Evolutionary conservation across 2,113 vertebrate species (phyloP).

Genomic region (Chascanopsetta lugubris): DNA sequence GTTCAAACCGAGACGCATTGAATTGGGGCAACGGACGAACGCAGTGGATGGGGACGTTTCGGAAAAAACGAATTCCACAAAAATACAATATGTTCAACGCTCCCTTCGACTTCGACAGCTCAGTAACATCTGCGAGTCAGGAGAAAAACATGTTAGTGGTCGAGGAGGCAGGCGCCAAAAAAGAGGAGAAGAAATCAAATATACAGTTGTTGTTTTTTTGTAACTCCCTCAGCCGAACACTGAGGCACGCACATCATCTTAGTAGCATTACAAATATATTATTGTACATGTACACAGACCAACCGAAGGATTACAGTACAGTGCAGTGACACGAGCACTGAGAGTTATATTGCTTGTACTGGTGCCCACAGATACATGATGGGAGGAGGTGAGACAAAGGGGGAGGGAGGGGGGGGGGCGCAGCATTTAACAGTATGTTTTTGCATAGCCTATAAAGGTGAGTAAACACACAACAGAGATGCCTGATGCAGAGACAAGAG

Average conservation of each 20-base stretch:
- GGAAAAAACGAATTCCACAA: conserved; percentile 26
- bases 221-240: conserved; percentile 33
- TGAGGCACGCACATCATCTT: conserved; percentile 44
- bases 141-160: conserved; percentile 44
- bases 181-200: not conserved
- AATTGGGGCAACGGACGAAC: conserved; percentile 31
- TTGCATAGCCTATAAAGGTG: conserved; percentile 83
- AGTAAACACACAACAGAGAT: conserved; percentile 62
- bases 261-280: conserved; percentile 46
- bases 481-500: conserved; percentile 45
- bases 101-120: conserved; percentile 24
- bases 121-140: conserved; percentile 12
- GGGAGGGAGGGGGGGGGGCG: too few species aligned
- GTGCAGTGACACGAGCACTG: conserved; percentile 63
- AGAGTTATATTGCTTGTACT: conserved; percentile 78
- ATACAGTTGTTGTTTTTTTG: conserved; percentile 41
- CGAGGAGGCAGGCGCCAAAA: conserved; percentile 31
- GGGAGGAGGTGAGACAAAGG: conserved; percentile 33
- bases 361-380: conserved; percentile 50
- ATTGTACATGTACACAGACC: conserved; percentile 33
- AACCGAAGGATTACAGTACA: conserved; percentile 72
- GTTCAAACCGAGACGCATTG: conserved; percentile 12
- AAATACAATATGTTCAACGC: conserved; percentile 42
- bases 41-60: conserved; percentile 11
- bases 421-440: conserved; percentile 76